Evolutionary conservation across 2,888 invertebrate genomes (phyloP).

Genomic region (Dryadula phaetusa): DNA sequence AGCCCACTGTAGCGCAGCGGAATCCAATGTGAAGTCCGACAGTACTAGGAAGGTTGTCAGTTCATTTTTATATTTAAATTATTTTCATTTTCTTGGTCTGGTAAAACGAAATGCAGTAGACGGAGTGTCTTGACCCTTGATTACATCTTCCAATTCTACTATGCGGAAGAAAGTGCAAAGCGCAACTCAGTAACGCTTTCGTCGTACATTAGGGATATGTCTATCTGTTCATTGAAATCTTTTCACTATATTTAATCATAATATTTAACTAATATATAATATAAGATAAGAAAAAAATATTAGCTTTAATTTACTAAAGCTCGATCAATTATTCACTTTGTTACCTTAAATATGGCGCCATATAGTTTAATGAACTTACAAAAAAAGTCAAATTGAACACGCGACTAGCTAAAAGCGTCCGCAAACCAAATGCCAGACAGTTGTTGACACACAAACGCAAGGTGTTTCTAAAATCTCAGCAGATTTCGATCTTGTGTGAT

Average conservation of each 20-base stretch:
- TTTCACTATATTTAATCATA: too few relatives aligned
- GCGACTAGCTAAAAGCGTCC: conserved; percentile 3
- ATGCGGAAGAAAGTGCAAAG: too few relatives aligned
- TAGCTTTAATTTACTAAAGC: too few relatives aligned
- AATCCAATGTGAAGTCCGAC: not conserved
- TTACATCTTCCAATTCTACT: too few relatives aligned
- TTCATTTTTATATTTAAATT: not conserved
- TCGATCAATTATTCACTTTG: not conserved
- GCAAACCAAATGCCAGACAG: conserved; percentile 25
- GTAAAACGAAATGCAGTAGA: too few relatives aligned
- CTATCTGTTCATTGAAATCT: too few relatives aligned
- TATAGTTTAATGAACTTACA: not conserved
- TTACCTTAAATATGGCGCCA: not conserved
- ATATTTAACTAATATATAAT: too few relatives aligned
- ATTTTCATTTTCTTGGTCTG: too few relatives aligned
- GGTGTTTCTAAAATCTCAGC: conserved; percentile 23
- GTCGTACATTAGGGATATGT: too few relatives aligned
- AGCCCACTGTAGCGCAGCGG: not conserved
- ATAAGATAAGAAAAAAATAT: too few relatives aligned
- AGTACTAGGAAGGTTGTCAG: not conserved
- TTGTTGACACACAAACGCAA: conserved; percentile 16
- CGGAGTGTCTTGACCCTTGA: too few relatives aligned
- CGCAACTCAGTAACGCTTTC: too few relatives aligned
- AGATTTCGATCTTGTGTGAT: not conserved
- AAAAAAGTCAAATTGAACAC: conserved; percentile 15